These are phyloP conservation scores for Montipora capitata DNA, from an alignment of 92 coral and sea anemone species.

Conservation along the genomic window DNA sequence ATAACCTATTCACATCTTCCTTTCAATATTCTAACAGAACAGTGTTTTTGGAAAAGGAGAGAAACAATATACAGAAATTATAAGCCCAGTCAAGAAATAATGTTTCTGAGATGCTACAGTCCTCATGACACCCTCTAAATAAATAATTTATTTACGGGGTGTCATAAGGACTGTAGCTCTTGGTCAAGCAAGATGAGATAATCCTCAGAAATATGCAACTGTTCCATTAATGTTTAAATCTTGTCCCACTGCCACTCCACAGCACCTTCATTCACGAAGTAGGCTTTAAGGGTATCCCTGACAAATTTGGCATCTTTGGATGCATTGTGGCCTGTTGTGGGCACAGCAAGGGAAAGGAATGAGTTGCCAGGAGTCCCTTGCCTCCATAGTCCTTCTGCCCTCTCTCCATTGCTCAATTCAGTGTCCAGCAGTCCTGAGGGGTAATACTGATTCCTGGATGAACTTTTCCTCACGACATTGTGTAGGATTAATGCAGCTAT, in stretches of 20 bases:
- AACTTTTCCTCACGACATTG: constrained; percentile 36
- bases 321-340: constrained; percentile 37
- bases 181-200: background rate
- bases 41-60: too few species aligned
- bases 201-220: background rate
- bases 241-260: constrained; percentile 31
- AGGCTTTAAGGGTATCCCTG: constrained; percentile 19
- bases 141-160: too few species aligned
- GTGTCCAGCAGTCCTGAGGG: constrained; percentile 23
- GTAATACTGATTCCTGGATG: constrained; percentile 29
- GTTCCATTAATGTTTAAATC: background rate
- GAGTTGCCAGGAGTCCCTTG: constrained; percentile 9
- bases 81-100: too few species aligned
- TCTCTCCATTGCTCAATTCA: constrained; percentile 1
- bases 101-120: too few species aligned
- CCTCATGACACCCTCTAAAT: too few species aligned
- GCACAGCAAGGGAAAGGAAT: constrained; percentile 4
- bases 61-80: too few species aligned
- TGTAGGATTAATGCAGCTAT: constrained; percentile 45
- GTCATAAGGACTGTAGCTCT: background rate
- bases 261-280: background rate
- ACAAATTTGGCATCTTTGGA: constrained; percentile 36
- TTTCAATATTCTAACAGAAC: too few species aligned
- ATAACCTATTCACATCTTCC: too few species aligned
- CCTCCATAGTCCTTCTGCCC: constrained; percentile 31